Evolutionary conservation across 2,797 vertebrate genomes (phyloP).

Genomic region (Sebastes cheni): DNA sequence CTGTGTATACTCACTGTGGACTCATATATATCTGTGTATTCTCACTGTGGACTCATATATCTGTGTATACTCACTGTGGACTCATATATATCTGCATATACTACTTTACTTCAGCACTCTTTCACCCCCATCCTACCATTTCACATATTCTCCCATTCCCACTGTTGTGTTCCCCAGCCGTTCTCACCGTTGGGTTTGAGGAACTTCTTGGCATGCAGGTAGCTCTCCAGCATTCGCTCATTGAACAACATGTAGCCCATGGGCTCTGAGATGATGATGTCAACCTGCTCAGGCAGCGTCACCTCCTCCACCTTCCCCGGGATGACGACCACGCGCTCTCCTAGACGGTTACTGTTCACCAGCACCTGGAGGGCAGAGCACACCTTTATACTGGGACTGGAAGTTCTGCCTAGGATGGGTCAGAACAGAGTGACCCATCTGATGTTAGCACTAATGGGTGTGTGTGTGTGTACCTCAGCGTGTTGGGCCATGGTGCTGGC

Average conservation of each 20-base stretch:
- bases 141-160: no score
- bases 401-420: background rate
- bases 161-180: background rate
- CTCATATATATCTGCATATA: no score
- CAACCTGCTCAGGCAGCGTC: slow-evolving; percentile 92
- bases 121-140: background rate
- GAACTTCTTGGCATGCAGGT: slow-evolving; percentile 98
- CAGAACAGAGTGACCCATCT: background rate
- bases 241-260: slow-evolving; percentile 99
- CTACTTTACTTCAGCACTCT: background rate
- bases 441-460: background rate
- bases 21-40: no score
- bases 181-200: slow-evolving; percentile 91
- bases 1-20: background rate
- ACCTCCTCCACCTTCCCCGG: slow-evolving; percentile 97
- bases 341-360: slow-evolving; percentile 95
- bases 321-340: slow-evolving; percentile 92
- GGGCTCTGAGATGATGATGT: slow-evolving; percentile 97
- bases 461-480: slow-evolving; percentile 84
- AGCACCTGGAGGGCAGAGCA: slow-evolving; percentile 80
- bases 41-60: background rate
- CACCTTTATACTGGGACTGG: background rate
- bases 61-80: background rate
- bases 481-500: slow-evolving; percentile 98
- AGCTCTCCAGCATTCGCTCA: slow-evolving; percentile 97